phyloP scores from a whole-genome alignment of 2,797 vertebrate genomes.

The Vireo griseus region DNA sequence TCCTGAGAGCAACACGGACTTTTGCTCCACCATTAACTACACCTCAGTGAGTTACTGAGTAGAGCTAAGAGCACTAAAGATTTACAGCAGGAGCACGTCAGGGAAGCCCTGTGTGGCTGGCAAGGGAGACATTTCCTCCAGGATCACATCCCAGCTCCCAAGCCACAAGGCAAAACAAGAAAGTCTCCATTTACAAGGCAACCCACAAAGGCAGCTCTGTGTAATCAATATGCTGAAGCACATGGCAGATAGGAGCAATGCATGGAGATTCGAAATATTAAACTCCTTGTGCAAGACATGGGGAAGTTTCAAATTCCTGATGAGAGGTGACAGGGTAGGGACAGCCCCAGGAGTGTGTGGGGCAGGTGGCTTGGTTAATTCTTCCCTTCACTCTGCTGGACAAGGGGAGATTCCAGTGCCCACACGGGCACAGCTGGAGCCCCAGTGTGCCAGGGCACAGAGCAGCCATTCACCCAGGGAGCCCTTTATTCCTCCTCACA shows the following conservation, averaged over 20 bases:
- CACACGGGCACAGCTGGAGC: neutral
- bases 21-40: neutral
- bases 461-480: neutral
- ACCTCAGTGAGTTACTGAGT: neutral
- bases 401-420: neutral
- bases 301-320: constrained; percentile 51
- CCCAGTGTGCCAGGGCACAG: neutral
- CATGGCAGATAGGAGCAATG: constrained; percentile 53
- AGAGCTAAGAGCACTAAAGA: neutral
- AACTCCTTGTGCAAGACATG: constrained; percentile 24
- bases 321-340: neutral
- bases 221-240: constrained; percentile 66
- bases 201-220: constrained; percentile 1
- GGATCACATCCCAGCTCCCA: neutral
- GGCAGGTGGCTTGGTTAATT: neutral
- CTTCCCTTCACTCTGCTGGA: neutral
- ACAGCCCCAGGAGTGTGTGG: neutral
- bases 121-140: neutral
- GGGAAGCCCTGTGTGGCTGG: neutral
- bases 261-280: constrained; percentile 69
- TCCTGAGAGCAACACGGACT: neutral
- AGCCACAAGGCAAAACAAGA: neutral
- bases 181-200: constrained; percentile 60
- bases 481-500: neutral
- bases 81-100: neutral